Evolutionary conservation across 2,113 vertebrate species (phyloP), one percentile per base, ranked within the genome.

Genomic region (Coptodon bakossiorum): DNA sequence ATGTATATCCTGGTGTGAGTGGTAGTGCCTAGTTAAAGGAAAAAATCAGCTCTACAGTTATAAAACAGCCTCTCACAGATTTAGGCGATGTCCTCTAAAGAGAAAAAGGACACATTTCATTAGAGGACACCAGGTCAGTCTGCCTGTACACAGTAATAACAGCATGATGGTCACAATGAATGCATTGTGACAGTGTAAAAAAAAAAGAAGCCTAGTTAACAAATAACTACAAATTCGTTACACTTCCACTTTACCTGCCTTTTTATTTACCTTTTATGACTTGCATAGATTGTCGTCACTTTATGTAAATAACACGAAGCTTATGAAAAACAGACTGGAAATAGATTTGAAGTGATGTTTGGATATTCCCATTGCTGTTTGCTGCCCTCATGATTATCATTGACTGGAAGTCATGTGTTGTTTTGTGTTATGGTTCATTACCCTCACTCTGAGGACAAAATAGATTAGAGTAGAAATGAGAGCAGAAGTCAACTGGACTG

Each of bases 351-450:
- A 79, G 9, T n/a, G 12, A 61, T 61, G 68, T 85, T 52, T 81
- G 24, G 54, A 38, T 68, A 59, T 85, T 83, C 53, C 78, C 31
- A 13, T 80, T 71, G 76, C 66, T 80, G 16, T 80, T 82, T 63
- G 86, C 71, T 79, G 7, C 12, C 48, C 80, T 83, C 87, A 11
- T 57, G 78, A 83, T 83, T 86, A 87, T 83, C 87, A 61, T 50
- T 56, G 84, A 87, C 85, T 84, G 53, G 81, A 88, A 82, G 92
- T 93, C 94, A 88, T 90, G 92, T 83, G 90, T 66, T 89, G 89
- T 87, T 88, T 87, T 88, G 71, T 45, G 73, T 82, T 56, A 53
- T 40, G 88, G 83, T 86, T 92, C 94, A 92, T 95, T 90, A 91
- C 24, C 61, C 85, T 81, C 52, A 79, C 61, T 85, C 86, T 53